phyloP scores from a whole-genome alignment of 1,140 invertebrate species.

The Arion vulgaris region DNA sequence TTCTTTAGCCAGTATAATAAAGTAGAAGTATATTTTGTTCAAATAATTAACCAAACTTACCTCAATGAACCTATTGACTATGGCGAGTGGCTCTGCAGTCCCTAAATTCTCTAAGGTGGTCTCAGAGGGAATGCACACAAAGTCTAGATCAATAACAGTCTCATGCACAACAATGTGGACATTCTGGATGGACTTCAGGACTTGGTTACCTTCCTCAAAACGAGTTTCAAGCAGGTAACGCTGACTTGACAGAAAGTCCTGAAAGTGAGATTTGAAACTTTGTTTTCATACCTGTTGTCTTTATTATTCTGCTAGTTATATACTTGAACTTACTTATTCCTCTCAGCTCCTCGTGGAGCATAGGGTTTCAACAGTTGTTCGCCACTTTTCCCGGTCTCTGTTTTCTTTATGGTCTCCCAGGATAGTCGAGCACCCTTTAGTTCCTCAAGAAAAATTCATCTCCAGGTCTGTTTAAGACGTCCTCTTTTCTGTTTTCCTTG shows the following conservation, averaged over 20 bases:
- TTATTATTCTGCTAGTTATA: too few relatives aligned
- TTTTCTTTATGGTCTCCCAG: too few relatives aligned
- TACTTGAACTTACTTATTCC: too few relatives aligned
- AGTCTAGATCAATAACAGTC: slow-evolving; percentile 11
- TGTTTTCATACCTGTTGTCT: not conserved
- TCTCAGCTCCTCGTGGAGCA: too few relatives aligned
- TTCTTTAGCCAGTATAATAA: too few relatives aligned
- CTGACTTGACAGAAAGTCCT: slow-evolving; percentile 15
- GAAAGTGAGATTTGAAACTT: not conserved
- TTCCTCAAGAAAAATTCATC: too few relatives aligned
- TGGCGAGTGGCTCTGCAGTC: not conserved
- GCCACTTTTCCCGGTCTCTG: too few relatives aligned
- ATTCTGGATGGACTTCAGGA: slow-evolving; percentile 22
- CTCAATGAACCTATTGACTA: slow-evolving; percentile 12
- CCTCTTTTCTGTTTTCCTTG: too few relatives aligned
- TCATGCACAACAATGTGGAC: slow-evolving; percentile 9
- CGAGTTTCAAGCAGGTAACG: not conserved
- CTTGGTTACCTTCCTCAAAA: slow-evolving; percentile 23
- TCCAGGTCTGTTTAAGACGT: too few relatives aligned
- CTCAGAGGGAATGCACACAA: slow-evolving; percentile 22
- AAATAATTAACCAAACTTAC: not conserved
- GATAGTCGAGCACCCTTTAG: too few relatives aligned
- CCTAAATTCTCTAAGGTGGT: not conserved
- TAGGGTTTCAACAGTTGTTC: too few relatives aligned
- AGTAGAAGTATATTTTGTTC: too few relatives aligned